Evolutionary conservation across 2,797 vertebrate species (phyloP), one percentile per base, ranked within the genome.

Genomic region (Scomberomorus guttatus): DNA sequence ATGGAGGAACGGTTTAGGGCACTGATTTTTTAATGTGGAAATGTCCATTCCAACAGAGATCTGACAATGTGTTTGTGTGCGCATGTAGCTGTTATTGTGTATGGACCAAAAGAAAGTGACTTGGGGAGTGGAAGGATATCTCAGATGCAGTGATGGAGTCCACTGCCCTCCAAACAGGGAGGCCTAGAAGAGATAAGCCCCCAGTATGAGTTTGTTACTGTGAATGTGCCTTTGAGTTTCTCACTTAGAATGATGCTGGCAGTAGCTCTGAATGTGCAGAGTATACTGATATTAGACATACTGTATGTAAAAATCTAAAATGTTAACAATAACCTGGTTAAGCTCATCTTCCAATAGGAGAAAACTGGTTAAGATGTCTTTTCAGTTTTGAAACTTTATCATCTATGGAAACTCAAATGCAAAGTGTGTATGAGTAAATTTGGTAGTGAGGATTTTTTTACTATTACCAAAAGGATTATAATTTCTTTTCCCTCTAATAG

Each of bases 401-500:
- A 60, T 72, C 52, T 69, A 24, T 11, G 0, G 3, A 42, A 61
- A 52, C 62, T 61, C 0, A 3, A 55, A 68, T 32, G 22, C 51
- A n/a, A 10, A 6, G 22, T 27, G 20, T 42, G 9, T 59, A 20
- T 56, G 6, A 10, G 18, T 24, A 34, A 9, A 44, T 62, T 46
- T 34, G 39, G 59, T 25, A 51, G 22, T 18, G 12, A 27, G 27
- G 6, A 39, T 10, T 68, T 71, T 71, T 65, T 79, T 62, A 17
- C 56, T 69, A 17, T 65, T 63, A 72, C 73, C 17, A 63, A 60
- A 71, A 81, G 70, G 18, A 80, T 75, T 77, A 77, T 75, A n/a
- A 77, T 69, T 82, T 76, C 15, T 75, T 78, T 69, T 44, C 37
- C 63, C 59, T 81, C 79, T 73, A 75, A 84, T 37, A 83, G 68